These are phyloP conservation scores for Pempheris klunzingeri DNA, from an alignment of 2,797 vertebrate genomes.

Conservation along the genomic window DNA sequence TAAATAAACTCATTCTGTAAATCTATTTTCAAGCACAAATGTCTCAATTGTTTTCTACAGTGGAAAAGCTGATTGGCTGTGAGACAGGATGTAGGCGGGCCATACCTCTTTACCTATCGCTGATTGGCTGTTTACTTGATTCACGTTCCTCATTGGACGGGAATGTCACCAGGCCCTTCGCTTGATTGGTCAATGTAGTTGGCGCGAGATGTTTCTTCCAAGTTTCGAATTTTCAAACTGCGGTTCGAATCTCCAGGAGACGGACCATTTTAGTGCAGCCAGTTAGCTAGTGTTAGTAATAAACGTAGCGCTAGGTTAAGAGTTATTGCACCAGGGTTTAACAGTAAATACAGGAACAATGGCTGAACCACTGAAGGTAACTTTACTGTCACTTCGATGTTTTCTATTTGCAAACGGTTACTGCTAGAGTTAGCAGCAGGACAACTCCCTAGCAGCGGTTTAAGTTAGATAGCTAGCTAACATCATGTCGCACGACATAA, in stretches of 20 bases:
- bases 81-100: conserved; percentile 22
- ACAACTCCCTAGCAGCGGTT: neutral
- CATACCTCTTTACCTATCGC: rapidly evolving
- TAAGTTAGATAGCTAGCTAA: neutral
- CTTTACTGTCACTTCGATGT: neutral
- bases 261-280: rapidly evolving
- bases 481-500: neutral
- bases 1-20: neutral
- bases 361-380: conserved; percentile 80
- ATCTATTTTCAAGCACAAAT: neutral
- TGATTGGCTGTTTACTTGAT: conserved; percentile 44
- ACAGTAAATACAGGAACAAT: conserved; percentile 55
- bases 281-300: neutral
- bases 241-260: rapidly evolving
- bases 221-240: conserved; percentile 52
- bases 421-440: neutral
- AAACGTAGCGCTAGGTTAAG: neutral
- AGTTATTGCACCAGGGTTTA: neutral
- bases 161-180: rapidly evolving
- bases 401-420: too few species aligned
- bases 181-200: conserved; percentile 61
- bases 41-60: neutral
- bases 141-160: conserved; percentile 24
- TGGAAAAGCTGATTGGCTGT: conserved; percentile 31
- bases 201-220: conserved; percentile 27